These are phyloP conservation scores for Microctonus hyperodae DNA, from an alignment of 2,888 invertebrate species.

Conservation along the genomic window DNA sequence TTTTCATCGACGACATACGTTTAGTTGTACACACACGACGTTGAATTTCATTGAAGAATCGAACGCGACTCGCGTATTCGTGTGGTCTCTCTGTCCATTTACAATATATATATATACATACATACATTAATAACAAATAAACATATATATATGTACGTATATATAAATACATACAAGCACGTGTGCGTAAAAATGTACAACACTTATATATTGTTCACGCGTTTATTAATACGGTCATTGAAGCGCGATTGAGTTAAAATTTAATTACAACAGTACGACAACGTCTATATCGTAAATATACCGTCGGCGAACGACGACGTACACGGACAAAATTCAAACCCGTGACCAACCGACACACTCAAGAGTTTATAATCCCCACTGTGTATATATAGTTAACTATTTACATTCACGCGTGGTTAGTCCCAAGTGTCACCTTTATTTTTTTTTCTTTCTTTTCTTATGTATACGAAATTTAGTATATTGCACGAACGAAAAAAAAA, in stretches of 20 bases:
- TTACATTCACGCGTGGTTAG: neutral
- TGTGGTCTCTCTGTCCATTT: neutral
- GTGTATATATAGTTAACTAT: neutral
- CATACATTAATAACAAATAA: constrained; percentile 13
- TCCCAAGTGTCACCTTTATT: neutral
- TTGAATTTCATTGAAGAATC: neutral
- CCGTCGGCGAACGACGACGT: neutral
- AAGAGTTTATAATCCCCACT: neutral
- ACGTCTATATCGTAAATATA: neutral
- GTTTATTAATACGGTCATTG: constrained; percentile 24
- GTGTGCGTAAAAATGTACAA: constrained; percentile 12
- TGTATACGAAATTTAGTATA: too few species aligned
- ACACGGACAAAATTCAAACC: neutral
- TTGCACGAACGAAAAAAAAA: too few species aligned
- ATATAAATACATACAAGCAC: constrained; percentile 21
- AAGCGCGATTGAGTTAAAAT: constrained; percentile 26
- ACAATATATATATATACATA: constrained; percentile 3
- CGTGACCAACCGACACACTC: neutral
- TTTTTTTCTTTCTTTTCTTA: neutral
- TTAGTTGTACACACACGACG: constrained; percentile 1
- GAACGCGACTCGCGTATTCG: neutral
- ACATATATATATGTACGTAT: neutral
- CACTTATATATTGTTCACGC: constrained; percentile 12
- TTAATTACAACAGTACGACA: constrained; percentile 17
- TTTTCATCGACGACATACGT: neutral